Percentiles rank a stretch among this genome's conserved stretches.
Evolutionary conservation across 2,797 vertebrate genomes (phyloP).

Genomic region (Rhinella marina): DNA sequence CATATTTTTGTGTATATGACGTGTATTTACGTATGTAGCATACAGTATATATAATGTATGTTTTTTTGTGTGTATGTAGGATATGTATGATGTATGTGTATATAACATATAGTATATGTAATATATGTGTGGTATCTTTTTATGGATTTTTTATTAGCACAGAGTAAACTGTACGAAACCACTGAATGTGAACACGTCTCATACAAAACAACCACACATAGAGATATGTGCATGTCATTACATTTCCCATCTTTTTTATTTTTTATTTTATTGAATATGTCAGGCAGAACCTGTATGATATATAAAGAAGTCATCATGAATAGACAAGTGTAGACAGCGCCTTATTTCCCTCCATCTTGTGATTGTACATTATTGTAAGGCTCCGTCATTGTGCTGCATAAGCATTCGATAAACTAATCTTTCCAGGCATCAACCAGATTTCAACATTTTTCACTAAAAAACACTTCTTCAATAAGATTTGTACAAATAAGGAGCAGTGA

Average conservation of each 20-base stretch:
- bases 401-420: background rate
- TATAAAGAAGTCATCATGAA: background rate
- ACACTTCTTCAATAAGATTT: background rate
- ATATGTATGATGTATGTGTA: no score
- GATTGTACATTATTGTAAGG: background rate
- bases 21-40: no score
- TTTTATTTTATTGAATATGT: background rate
- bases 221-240: background rate
- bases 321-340: background rate
- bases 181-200: no score
- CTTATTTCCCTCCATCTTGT: background rate
- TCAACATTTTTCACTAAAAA: conserved; percentile 8
- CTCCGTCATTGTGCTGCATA: background rate
- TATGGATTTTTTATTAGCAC: no score
- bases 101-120: no score
- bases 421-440: background rate
- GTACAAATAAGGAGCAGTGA: background rate
- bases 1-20: no score
- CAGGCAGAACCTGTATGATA: background rate
- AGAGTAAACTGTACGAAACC: no score
- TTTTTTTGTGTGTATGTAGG: no score
- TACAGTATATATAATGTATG: no score
- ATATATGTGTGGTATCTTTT: no score
- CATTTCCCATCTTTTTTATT: background rate
- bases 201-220: background rate